These are phyloP conservation scores for Cheilinus undulatus DNA, from an alignment of 2,113 vertebrate species.

Conservation along the genomic window DNA sequence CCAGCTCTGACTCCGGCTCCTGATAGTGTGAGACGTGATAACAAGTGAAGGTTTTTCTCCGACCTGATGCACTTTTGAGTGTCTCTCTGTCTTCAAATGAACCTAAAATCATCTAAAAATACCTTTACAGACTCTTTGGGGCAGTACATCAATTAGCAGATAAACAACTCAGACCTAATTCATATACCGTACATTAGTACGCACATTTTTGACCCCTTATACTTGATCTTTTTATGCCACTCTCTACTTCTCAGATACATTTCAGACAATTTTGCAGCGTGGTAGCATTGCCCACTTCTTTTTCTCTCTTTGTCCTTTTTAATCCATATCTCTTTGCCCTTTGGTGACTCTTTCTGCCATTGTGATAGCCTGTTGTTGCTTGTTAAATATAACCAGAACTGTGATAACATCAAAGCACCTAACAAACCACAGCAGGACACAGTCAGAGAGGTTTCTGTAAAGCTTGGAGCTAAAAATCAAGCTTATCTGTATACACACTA, in stretches of 20 bases:
- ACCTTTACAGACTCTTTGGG: not conserved
- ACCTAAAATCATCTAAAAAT: not conserved
- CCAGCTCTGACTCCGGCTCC: not conserved
- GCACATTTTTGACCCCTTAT: no score
- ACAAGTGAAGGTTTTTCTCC: slow-evolving; percentile 3
- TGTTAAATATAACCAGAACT: slow-evolving; percentile 59
- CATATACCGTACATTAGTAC: no score
- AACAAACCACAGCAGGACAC: not conserved
- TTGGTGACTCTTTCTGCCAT: not conserved
- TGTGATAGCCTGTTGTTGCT: slow-evolving; percentile 4
- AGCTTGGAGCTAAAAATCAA: no score
- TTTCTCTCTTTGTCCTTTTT: not conserved
- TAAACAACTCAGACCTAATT: not conserved
- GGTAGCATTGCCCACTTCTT: not conserved
- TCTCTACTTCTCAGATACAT: no score
- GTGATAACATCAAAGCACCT: slow-evolving; percentile 32
- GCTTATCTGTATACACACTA: no score
- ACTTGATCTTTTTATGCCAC: no score
- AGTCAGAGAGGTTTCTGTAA: not conserved
- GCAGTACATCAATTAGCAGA: not conserved
- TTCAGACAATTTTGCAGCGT: no score
- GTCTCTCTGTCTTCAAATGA: not conserved
- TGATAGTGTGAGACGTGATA: not conserved
- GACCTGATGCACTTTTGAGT: not conserved
- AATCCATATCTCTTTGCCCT: slow-evolving; percentile 22